Base-by-base conservation (phyloP, 1,140 invertebrate genomes). In the Drosophila cardini region DNA sequence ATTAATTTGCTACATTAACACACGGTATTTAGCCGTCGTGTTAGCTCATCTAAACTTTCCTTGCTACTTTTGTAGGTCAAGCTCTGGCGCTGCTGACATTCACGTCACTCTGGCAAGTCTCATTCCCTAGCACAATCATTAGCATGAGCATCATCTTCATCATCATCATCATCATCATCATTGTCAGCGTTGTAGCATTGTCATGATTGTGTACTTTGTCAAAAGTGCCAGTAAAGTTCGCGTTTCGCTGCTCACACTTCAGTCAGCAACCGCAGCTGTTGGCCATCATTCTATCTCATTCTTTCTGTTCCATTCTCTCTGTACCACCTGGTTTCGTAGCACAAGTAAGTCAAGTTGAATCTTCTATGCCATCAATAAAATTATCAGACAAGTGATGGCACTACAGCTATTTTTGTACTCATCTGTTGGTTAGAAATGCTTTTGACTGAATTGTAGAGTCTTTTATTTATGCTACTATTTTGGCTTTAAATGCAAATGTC, bases 151-250 rank as follows among this genome's bases (percentile, higher is more conserved):
- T 26, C 57, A 56, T 16, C 30, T 11, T 45, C 21, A 60, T 40
- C 43, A 55, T 36, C 56, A 43, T 8, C 55, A 30, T 72, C 61
- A 68, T 48, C 72, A 57, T 57, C 72, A 62, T 64, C 60, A 42
- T 60, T 50, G 50, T 67, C 36, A 40, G 36, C 58, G 72, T 48
- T 48, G 52, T 48, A 50, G 58, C 79, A 85, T 85, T 87, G 78
- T 87, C 71, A 75, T 82, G 67, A 87, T 68, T 76, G 43, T 71
- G 68, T 69, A 71, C 69, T 60, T 53, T 70, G 78, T 75, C 80
- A 68, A 85, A 86, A 78, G 82, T 85, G 82, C 75, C 75, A 78
- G 61, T 62, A 63, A 82, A 87, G 73, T 85, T 78, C 38, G 43
- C 58, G n/a, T 55, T 62, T 62, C 32, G 9, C n/a, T 50, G 9